Base-by-base conservation (phyloP, 2,113 vertebrate genomes). In the Pterocles gutturalis region DNA sequence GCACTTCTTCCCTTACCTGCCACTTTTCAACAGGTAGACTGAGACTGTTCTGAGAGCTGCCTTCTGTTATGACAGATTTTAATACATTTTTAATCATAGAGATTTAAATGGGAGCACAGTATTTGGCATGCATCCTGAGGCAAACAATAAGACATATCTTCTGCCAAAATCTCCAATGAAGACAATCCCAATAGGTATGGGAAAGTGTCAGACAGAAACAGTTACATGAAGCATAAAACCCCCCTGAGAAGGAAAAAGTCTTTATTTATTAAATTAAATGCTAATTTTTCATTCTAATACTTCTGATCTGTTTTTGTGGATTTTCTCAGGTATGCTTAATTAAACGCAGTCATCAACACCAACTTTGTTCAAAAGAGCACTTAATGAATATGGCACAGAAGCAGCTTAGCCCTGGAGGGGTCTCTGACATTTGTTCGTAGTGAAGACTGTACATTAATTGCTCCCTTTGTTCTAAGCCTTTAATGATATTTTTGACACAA, bases 301-400 rank as follows among this genome's bases (percentile, higher is more conserved):
- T 65, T 83, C 29, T 15, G 38, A 76, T 90, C 73, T 84, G 66
- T 4, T 96, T 96, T 89, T 65, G 21, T 67, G 54, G 88, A 73
- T 72, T 86, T 94, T 93, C 65, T 90, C 87, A 96, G 93, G 66
- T 69, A 95, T 83, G 41, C 54, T 95, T 96, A 96, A 97, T 93
- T 97, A 96, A 97, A 95, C 45, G 33, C 49, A 75, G 57, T 55
- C 83, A 96, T 90, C 87, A 95, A 85, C 55, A 95, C 64, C 55
- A 84, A 60, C 79, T 92, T 87, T 70, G 36, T 87, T 95, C 73
- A 91, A 91, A 96, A 94, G 90, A 91, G 76, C 89, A 96, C 91
- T 95, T 97, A 97, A 94, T 64, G 65, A 92, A 81, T 93, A 91
- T 29, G 57, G 88, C 90, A 93, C 41, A 92, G 89, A 94, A 79